Percentiles rank a stretch among this genome's conserved stretches.
Conservation (phyloP, 2,113 vertebrate genomes). For the Gila orcuttii region DNA sequence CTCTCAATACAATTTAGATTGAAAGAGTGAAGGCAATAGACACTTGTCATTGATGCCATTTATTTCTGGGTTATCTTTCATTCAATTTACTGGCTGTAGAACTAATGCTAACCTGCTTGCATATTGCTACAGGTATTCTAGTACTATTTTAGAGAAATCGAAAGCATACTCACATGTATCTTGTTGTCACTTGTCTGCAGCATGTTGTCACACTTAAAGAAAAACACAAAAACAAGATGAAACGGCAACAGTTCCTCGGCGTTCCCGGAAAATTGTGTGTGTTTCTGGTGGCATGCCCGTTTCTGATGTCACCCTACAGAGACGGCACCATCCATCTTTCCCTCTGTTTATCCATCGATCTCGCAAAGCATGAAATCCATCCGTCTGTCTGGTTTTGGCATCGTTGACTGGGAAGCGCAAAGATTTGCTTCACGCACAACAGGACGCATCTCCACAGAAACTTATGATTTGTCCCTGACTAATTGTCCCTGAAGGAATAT, state of each 20-base stretch:
- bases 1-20: constrained; percentile 57
- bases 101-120: not conserved
- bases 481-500: constrained; percentile 50
- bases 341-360: constrained; percentile 41
- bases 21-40: constrained; percentile 16
- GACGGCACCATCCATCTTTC: constrained; percentile 49
- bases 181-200: constrained; percentile 82
- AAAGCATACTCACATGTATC: constrained; percentile 71
- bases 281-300: constrained; percentile 46
- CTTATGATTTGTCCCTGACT: constrained; percentile 55
- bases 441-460: constrained; percentile 65
- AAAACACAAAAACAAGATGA: constrained; percentile 42
- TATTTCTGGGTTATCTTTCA: constrained; percentile 6
- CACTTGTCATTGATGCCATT: constrained; percentile 21
- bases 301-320: constrained; percentile 40
- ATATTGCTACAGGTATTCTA: not conserved
- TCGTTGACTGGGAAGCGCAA: constrained; percentile 47
- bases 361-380: constrained; percentile 51
- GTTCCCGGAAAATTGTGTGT: constrained; percentile 8
- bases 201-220: constrained; percentile 71
- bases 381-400: constrained; percentile 51
- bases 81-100: not conserved
- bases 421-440: constrained; percentile 52
- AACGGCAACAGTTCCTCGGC: constrained; percentile 13
- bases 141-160: not conserved